Conservation (phyloP, 2,797 vertebrate genomes). For the Emydoidea blandingii region DNA sequence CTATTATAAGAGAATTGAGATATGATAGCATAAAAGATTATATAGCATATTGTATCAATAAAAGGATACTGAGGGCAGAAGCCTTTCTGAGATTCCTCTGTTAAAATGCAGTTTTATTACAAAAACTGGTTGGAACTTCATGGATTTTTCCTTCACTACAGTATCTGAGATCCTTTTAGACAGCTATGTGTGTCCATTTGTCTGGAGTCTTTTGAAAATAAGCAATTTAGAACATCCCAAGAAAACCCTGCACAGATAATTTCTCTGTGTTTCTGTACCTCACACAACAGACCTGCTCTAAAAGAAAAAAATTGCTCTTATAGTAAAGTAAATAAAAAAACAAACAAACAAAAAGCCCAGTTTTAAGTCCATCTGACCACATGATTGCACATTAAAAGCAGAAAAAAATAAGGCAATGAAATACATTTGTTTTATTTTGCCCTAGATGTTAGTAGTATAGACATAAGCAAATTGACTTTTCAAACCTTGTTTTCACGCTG, state of each 20-base stretch:
- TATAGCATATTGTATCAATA: constrained; percentile 60
- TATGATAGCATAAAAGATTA: constrained; percentile 70
- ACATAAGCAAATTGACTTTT: constrained; percentile 26
- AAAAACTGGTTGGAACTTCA: constrained; percentile 65
- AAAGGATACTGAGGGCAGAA: constrained; percentile 57
- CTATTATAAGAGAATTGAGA: constrained; percentile 55
- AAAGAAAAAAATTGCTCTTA: background rate
- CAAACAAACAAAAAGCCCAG: background rate
- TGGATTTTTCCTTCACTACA: constrained; percentile 12
- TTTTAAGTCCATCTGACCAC: background rate
- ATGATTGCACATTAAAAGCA: background rate
- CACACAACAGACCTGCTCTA: background rate
- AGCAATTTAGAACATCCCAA: background rate
- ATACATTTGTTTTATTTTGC: background rate
- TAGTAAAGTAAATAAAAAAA: background rate
- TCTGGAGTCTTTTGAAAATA: accelerated
- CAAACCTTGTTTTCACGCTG: constrained; percentile 19
- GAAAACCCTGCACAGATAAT: background rate
- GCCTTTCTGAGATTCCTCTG: constrained; percentile 36
- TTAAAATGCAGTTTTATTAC: constrained; percentile 64
- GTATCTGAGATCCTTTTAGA: constrained; percentile 33
- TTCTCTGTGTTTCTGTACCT: background rate
- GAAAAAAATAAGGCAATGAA: constrained; percentile 18
- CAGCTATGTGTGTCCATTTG: background rate
- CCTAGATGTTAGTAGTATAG: background rate